Evolutionary conservation across 2,888 invertebrate genomes (phyloP), one percentile per base, ranked within the genome.

Genomic region (Tachina grossa): DNA sequence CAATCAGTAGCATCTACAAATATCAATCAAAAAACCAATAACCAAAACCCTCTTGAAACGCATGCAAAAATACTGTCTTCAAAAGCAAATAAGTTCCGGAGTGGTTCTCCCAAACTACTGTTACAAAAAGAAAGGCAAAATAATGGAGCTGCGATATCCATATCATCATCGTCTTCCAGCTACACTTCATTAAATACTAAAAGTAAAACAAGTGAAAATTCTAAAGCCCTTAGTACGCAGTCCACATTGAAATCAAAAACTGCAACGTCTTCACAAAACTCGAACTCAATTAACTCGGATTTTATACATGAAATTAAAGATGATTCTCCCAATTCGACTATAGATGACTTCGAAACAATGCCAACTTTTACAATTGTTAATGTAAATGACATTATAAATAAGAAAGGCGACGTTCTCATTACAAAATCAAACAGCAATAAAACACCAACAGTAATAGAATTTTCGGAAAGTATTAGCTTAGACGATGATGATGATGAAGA

Each of bases 301-400:
- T 55, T 59, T n/a, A n/a, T n/a, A 41, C 45, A 39, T 31, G 76
- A 72, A 45, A 76, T 68, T 9, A 85, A 87, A 61, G 87, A 87
- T 2, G 71, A 84, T n/a, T 79, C 86, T 22, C 86, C 87, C 2
- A 77, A 88, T 3, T 87, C 89, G 0, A 89, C 90, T 0, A 85
- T 87, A 13, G 92, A 92, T 69, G 92, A 92, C 69, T 90, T 90
- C 51, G 90, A 91, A 77, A 89, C 89, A 14, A 92, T 91, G 90
- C 92, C 92, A n/a, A 93, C 93, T 10, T 93, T 93, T 75, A 93
- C 93, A 39, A 93, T 93, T 71, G 93, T 93, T 9, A 93, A 93
- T 78, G 92, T 93, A 11, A 91, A 92, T 83, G 92, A 93, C 80
- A 93, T 93, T 74, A 92, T 93, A 4, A 92, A 92, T 75, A 92